Conservation (phyloP, 2,797 vertebrate species). For the Adrianichthys oophorus region DNA sequence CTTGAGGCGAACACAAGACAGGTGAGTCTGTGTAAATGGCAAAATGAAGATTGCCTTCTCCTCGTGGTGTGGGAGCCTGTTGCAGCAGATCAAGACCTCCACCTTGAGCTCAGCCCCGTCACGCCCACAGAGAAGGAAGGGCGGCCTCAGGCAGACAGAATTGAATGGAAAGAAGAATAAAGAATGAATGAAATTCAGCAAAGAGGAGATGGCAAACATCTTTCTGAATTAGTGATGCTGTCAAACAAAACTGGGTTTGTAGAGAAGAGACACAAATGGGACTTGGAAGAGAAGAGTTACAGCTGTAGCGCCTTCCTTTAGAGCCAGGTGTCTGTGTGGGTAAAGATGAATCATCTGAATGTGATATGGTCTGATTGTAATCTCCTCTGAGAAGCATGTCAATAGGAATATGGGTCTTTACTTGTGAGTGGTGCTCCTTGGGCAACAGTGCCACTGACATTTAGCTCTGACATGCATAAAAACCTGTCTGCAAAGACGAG, state of each 20-base stretch:
- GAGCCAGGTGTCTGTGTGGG: constrained; percentile 21
- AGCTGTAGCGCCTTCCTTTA: constrained; percentile 7
- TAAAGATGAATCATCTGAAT: constrained; percentile 31
- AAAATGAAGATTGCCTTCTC: constrained; percentile 12
- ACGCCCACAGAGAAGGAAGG: constrained; percentile 11
- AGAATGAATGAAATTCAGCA: neutral
- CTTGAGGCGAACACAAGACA: constrained; percentile 5
- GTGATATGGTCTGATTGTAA: constrained; percentile 39
- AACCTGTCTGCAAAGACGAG: constrained; percentile 11
- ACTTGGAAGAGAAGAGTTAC: neutral
- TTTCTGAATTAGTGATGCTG: constrained; percentile 18
- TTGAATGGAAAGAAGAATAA: neutral
- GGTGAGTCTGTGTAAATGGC: constrained; percentile 3
- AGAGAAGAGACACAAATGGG: constrained; percentile 17
- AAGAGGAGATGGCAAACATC: neutral
- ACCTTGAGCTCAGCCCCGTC: constrained; percentile 25
- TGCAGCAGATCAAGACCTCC: constrained; percentile 8
- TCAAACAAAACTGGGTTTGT: constrained; percentile 1
- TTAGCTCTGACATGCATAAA: constrained; percentile 48
- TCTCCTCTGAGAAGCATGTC: constrained; percentile 53
- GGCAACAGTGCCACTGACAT: constrained; percentile 52
- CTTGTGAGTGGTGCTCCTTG: constrained; percentile 36
- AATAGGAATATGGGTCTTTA: constrained; percentile 31
- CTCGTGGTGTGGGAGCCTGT: constrained; percentile 7
- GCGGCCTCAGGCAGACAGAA: neutral